phyloP scores from a whole-genome alignment of 2,797 vertebrate genomes.

The Toxotes lorentzi region DNA sequence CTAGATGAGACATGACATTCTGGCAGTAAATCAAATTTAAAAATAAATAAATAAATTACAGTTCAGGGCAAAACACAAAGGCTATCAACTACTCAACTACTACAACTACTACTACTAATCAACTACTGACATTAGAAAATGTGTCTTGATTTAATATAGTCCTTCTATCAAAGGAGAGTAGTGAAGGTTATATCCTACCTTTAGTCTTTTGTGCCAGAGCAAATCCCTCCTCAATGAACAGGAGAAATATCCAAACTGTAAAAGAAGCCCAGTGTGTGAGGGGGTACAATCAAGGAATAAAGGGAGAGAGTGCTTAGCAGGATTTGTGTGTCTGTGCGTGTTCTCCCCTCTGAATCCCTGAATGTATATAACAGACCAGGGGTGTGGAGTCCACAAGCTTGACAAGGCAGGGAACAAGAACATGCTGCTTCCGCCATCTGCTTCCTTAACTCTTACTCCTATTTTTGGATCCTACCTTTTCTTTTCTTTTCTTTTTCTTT shows the following conservation, averaged over 20 bases:
- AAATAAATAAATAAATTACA: not conserved
- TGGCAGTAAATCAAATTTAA: not conserved
- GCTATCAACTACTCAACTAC: too few relatives aligned
- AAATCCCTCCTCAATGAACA: slow-evolving; percentile 92
- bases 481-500: not conserved
- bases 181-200: slow-evolving; percentile 82
- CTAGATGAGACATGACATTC: not conserved
- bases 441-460: slow-evolving; percentile 35
- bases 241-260: slow-evolving; percentile 85
- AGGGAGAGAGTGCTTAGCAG: slow-evolving; percentile 54
- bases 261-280: slow-evolving; percentile 50
- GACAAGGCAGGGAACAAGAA: slow-evolving; percentile 39
- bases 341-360: slow-evolving; percentile 35
- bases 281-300: slow-evolving; percentile 38
- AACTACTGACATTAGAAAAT: not conserved
- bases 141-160: not conserved
- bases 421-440: slow-evolving; percentile 56
- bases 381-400: slow-evolving; percentile 37
- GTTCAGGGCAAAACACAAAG: not conserved
- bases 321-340: slow-evolving; percentile 47
- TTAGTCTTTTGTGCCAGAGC: slow-evolving; percentile 92
- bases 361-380: slow-evolving; percentile 43
- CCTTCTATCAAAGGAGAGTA: not conserved
- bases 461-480: slow-evolving; percentile 7
- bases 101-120: too few relatives aligned